Evolutionary conservation across 1,140 invertebrate genomes (phyloP).

Genomic region (Pseudomyrmex gracilis): DNA sequence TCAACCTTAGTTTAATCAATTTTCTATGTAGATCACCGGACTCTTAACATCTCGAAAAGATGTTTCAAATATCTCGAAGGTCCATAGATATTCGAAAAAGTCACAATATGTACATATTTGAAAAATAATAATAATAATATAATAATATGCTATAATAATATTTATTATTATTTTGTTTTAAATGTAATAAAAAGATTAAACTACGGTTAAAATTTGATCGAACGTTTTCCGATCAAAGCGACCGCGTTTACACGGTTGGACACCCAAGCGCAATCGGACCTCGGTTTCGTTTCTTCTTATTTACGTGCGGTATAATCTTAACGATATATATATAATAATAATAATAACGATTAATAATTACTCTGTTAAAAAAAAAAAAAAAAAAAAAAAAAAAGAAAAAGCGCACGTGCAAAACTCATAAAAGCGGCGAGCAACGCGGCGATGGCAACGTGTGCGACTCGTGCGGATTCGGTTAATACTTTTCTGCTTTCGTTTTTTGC

Average conservation of each 20-base stretch:
- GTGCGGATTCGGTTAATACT: neutral
- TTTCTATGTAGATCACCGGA: too few species aligned
- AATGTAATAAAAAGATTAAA: constrained; percentile 18
- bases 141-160: too few species aligned
- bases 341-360: constrained; percentile 69
- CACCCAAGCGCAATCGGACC: constrained; percentile 60
- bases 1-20: constrained; percentile 56
- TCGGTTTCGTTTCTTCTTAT: constrained; percentile 26
- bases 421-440: constrained; percentile 39
- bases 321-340: constrained; percentile 69
- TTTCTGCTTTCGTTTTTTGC: neutral
- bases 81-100: too few species aligned
- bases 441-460: constrained; percentile 15
- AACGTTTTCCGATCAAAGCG: constrained; percentile 19
- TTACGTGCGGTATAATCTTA: constrained; percentile 63
- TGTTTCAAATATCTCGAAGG: too few species aligned
- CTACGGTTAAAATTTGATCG: constrained; percentile 26
- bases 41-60: too few species aligned
- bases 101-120: too few species aligned
- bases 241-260: constrained; percentile 26
- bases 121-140: too few species aligned
- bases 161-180: too few species aligned
- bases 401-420: constrained; percentile 36
- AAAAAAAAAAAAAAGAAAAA: constrained; percentile 8
- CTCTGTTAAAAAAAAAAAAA: constrained; percentile 39